phyloP scores from a whole-genome alignment of 2,888 invertebrate species.

The Osedax fenrisi region DNA sequence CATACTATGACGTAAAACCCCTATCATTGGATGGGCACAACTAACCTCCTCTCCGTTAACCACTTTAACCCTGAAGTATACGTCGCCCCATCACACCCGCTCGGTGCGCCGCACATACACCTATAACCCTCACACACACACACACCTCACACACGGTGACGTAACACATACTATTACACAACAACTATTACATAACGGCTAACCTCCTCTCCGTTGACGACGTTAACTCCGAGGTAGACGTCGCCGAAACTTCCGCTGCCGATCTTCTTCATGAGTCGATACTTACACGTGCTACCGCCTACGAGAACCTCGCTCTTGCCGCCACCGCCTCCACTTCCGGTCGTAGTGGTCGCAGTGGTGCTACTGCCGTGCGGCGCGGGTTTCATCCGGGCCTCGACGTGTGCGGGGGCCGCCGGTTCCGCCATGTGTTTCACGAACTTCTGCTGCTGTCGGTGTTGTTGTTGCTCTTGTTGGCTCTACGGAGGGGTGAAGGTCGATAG shows the following conservation, averaged over 20 bases:
- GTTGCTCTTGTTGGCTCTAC: neutral
- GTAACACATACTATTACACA: neutral
- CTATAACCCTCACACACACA: no score
- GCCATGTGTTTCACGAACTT: neutral
- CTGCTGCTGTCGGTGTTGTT: neutral
- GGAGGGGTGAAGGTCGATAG: neutral
- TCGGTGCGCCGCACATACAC: no score
- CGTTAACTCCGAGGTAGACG: constrained; percentile 20
- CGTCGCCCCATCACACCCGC: no score
- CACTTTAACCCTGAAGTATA: no score
- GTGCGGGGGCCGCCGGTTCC: neutral
- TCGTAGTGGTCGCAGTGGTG: neutral
- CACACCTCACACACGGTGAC: no score
- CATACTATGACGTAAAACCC: no score
- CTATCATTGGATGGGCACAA: no score
- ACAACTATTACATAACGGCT: no score
- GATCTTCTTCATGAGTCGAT: constrained; percentile 6
- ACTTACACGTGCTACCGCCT: constrained; percentile 6
- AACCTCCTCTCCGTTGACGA: constrained; percentile 22
- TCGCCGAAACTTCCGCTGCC: constrained; percentile 9
- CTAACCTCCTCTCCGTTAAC: no score
- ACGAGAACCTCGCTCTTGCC: constrained; percentile 6
- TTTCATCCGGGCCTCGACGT: neutral
- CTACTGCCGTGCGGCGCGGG: no score
- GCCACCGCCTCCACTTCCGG: neutral